Conservation (phyloP, 92 coral and sea anemone genomes). For the Metridium senile region DNA sequence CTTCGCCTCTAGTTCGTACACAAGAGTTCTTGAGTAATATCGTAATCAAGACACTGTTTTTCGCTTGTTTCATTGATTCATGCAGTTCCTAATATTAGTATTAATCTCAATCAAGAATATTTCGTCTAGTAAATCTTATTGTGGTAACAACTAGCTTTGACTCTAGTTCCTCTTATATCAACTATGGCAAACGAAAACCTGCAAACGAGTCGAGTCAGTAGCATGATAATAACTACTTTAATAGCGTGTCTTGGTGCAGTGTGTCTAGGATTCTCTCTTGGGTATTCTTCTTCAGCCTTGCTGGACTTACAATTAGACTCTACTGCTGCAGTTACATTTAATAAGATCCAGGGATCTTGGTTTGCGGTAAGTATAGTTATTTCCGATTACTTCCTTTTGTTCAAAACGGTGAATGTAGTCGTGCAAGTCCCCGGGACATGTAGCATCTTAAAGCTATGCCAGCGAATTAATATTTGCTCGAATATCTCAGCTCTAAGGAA, state of each 20-base stretch:
- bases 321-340: slow-evolving; percentile 23
- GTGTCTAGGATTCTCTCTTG: slow-evolving; percentile 76
- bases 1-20: too few species aligned
- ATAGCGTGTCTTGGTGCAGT: slow-evolving; percentile 76
- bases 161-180: too few species aligned
- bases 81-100: too few species aligned
- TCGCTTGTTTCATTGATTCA: too few species aligned
- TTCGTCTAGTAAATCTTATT: too few species aligned
- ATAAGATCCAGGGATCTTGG: slow-evolving; percentile 64
- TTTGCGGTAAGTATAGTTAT: slow-evolving; percentile 61
- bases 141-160: too few species aligned
- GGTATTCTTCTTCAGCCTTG: slow-evolving; percentile 81
- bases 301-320: slow-evolving; percentile 47
- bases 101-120: too few species aligned
- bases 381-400: neutral
- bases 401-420: neutral
- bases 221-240: slow-evolving; percentile 65
- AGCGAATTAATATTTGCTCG: too few species aligned
- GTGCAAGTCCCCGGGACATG: neutral
- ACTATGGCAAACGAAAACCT: too few species aligned
- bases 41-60: too few species aligned
- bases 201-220: slow-evolving; percentile 22
- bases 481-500: too few species aligned
- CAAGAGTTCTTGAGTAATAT: too few species aligned
- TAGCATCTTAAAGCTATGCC: neutral